Evolutionary conservation across 2,888 invertebrate genomes (phyloP).

Genomic region (Diplazon laetatorius): DNA sequence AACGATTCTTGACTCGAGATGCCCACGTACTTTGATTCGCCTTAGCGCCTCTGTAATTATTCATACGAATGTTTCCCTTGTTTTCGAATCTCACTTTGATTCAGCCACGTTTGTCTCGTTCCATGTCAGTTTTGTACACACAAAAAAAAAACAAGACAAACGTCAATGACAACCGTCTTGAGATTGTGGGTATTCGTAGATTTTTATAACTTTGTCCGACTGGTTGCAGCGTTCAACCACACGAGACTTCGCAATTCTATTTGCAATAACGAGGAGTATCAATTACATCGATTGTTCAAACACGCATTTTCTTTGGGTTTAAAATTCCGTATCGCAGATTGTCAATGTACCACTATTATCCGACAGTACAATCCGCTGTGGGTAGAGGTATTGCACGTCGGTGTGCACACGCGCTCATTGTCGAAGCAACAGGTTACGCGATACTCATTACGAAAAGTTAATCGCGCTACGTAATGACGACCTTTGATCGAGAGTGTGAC

Average conservation of each 20-base stretch:
- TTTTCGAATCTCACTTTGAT: constrained; percentile 10
- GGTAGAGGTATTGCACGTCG: constrained; percentile 13
- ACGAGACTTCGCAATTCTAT: constrained; percentile 14
- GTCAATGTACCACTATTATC: constrained; percentile 36
- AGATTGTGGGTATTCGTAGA: constrained; percentile 26
- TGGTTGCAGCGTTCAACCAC: not conserved
- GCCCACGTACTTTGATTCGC: constrained; percentile 6
- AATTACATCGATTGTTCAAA: constrained; percentile 57
- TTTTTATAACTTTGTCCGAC: constrained; percentile 31
- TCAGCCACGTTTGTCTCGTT: not conserved
- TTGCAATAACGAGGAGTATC: constrained; percentile 52
- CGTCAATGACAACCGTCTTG: constrained; percentile 33
- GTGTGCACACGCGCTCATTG: constrained; percentile 40
- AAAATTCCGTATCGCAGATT: constrained; percentile 19
- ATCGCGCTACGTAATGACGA: constrained; percentile 54
- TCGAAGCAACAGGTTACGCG: constrained; percentile 40
- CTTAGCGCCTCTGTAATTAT: constrained; percentile 11
- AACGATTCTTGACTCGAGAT: constrained; percentile 8
- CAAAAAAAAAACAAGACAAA: constrained; percentile 17
- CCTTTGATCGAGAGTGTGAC: constrained; percentile 54
- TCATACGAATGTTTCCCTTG: not conserved
- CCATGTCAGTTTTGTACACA: not conserved
- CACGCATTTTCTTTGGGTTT: constrained; percentile 7
- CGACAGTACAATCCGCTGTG: constrained; percentile 1
- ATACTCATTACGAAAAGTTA: constrained; percentile 60